phyloP scores from a whole-genome alignment of 2,888 invertebrate genomes.

The Lasioglossum lativentre region DNA sequence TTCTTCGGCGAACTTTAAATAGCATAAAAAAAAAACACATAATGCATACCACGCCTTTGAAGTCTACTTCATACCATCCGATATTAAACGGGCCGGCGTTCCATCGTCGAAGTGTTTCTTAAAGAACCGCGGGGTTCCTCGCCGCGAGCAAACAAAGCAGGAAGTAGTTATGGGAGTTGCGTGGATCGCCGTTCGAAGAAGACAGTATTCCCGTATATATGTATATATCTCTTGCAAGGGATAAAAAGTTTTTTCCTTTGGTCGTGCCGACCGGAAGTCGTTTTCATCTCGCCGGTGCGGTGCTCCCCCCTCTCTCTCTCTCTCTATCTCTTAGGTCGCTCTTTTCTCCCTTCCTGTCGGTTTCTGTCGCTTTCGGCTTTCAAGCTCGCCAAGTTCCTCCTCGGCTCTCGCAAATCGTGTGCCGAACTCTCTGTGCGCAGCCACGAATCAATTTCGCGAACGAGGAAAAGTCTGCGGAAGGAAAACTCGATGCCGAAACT shows the following conservation, averaged over 20 bases:
- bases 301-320: background rate
- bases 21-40: background rate
- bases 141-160: background rate
- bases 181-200: slow-evolving; percentile 1
- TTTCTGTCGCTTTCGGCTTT: background rate
- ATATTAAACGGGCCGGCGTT: slow-evolving; percentile 10
- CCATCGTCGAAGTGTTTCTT: background rate
- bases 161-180: slow-evolving; percentile 20
- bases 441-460: slow-evolving; percentile 50
- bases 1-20: background rate
- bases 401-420: slow-evolving; percentile 21
- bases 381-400: background rate
- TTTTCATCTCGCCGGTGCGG: slow-evolving; percentile 21
- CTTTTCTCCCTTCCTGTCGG: background rate
- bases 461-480: slow-evolving; percentile 12
- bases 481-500: background rate
- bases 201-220: background rate
- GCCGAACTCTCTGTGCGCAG: slow-evolving; percentile 34
- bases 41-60: background rate
- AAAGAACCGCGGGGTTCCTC: background rate
- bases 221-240: background rate
- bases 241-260: background rate
- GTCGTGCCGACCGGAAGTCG: slow-evolving; percentile 27
- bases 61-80: background rate
- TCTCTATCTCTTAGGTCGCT: background rate